Conservation (phyloP, 2,797 vertebrate species). For the Australoheros facetus region DNA sequence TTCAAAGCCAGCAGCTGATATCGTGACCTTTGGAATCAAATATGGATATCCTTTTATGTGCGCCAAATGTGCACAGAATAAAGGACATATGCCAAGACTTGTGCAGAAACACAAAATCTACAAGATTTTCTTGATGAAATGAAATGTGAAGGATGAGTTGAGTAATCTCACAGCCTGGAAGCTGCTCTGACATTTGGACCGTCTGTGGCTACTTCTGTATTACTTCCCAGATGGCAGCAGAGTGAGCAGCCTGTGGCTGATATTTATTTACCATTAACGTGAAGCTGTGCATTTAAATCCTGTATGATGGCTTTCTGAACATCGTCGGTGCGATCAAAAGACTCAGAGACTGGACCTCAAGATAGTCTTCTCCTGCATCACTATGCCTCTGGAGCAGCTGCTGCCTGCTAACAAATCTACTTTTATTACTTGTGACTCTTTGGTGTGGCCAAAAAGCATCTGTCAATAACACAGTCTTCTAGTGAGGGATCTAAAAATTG, state of each 20-base stretch:
- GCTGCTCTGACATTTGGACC: not conserved
- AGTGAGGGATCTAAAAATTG: not conserved
- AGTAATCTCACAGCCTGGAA: not conserved
- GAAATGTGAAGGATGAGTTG: not conserved
- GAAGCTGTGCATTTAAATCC: not conserved
- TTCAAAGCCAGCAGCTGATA: slow-evolving; percentile 6
- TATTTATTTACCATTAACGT: not conserved
- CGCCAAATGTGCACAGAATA: slow-evolving; percentile 16
- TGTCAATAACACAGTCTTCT: not conserved
- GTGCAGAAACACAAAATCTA: not conserved
- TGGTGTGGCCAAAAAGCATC: not conserved
- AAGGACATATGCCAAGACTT: not conserved
- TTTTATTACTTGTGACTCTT: not conserved
- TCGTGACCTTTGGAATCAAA: slow-evolving; percentile 61
- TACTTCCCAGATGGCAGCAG: not conserved
- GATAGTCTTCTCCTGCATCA: not conserved
- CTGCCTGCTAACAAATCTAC: not conserved
- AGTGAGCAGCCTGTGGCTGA: not conserved
- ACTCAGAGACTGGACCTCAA: not conserved
- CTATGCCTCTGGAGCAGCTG: not conserved
- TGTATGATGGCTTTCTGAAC: not conserved
- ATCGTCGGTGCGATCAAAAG: not conserved
- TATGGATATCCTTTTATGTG: slow-evolving; percentile 3
- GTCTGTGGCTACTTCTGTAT: not conserved
- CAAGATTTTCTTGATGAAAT: not conserved